Percentiles rank a stretch among this genome's conserved stretches.
Conservation (phyloP, 2,797 vertebrate species). For the Enteromius viviparus region DNA sequence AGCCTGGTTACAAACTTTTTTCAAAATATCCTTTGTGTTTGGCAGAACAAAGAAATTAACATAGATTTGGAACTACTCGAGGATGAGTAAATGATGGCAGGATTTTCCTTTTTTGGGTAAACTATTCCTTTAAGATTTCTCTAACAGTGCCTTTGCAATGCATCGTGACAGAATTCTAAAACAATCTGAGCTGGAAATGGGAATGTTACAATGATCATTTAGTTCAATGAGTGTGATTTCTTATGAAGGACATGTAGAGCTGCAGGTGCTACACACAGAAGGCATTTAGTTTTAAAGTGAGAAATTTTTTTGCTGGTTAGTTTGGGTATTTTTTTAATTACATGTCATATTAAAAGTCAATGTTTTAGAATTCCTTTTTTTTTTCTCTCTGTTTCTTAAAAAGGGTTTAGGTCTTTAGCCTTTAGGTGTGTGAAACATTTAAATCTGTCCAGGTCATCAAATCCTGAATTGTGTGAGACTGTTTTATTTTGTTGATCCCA, state of each 20-base stretch:
- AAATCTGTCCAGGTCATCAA: not conserved
- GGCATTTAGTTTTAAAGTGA: not conserved
- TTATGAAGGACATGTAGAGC: not conserved
- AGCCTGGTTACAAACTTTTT: too few species aligned
- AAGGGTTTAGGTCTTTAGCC: too few species aligned
- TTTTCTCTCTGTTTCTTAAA: not conserved
- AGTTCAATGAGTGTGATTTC: not conserved
- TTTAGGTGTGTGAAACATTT: conserved; percentile 2
- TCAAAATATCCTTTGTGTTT: too few species aligned
- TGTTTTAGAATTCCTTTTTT: not conserved
- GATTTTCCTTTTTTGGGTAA: too few species aligned
- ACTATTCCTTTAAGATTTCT: not conserved
- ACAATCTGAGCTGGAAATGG: not conserved
- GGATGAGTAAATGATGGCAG: too few species aligned
- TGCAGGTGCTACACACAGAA: not conserved
- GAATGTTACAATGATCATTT: not conserved
- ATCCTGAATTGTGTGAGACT: conserved; percentile 6
- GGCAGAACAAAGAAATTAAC: too few species aligned
- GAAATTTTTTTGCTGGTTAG: not conserved
- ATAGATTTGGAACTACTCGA: too few species aligned
- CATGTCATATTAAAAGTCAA: too few species aligned
- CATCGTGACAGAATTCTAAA: not conserved
- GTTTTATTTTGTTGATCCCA: not conserved
- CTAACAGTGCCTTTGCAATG: not conserved
- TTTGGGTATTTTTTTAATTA: too few species aligned